Percentiles rank a stretch among this genome's conserved stretches.
These are phyloP conservation scores for Operophtera brumata DNA, from an alignment of 2,888 invertebrate genomes.

Conservation along the genomic window DNA sequence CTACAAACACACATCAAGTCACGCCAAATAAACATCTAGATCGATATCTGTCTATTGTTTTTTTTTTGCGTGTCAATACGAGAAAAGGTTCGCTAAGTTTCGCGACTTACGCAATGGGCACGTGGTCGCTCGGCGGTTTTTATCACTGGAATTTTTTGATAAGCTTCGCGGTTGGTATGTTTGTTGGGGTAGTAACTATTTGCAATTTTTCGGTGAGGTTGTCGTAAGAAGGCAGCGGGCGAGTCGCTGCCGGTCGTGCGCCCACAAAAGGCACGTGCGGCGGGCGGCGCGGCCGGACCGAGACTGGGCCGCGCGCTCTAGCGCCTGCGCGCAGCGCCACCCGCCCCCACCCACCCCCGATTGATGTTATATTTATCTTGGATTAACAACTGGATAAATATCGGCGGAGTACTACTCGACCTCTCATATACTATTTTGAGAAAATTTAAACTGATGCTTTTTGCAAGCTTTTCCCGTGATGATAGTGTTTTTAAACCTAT, in stretches of 20 bases:
- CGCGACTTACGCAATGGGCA: conserved; percentile 73
- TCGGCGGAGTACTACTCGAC: conserved; percentile 43
- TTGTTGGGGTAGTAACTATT: conserved; percentile 25
- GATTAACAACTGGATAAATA: conserved; percentile 76
- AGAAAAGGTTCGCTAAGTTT: conserved; percentile 61
- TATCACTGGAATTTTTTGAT: conserved; percentile 16
- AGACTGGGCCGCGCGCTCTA: conserved; percentile 62
- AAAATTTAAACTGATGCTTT: conserved; percentile 31
- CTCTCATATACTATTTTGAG: conserved; percentile 10
- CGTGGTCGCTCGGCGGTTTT: conserved; percentile 45
- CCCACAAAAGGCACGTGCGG: conserved; percentile 65
- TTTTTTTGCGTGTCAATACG: conserved; percentile 69
- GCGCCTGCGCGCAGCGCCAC: conserved; percentile 42
- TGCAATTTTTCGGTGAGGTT: conserved; percentile 38
- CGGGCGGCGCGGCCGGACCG: conserved; percentile 73
- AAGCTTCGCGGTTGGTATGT: conserved; percentile 14
- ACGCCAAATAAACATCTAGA: conserved; percentile 65
- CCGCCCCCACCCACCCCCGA: conserved; percentile 64
- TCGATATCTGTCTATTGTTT: conserved; percentile 68
- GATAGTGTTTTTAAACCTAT: conserved; percentile 38
- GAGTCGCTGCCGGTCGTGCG: conserved; percentile 68
- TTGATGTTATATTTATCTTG: conserved; percentile 81
- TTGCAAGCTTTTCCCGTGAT: neutral
- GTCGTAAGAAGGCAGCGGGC: conserved; percentile 55
- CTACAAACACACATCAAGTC: conserved; percentile 46